Evolutionary conservation across 2,888 invertebrate genomes (phyloP), one percentile per base, ranked within the genome.

Genomic region (Nematopogon swammerdamellus): DNA sequence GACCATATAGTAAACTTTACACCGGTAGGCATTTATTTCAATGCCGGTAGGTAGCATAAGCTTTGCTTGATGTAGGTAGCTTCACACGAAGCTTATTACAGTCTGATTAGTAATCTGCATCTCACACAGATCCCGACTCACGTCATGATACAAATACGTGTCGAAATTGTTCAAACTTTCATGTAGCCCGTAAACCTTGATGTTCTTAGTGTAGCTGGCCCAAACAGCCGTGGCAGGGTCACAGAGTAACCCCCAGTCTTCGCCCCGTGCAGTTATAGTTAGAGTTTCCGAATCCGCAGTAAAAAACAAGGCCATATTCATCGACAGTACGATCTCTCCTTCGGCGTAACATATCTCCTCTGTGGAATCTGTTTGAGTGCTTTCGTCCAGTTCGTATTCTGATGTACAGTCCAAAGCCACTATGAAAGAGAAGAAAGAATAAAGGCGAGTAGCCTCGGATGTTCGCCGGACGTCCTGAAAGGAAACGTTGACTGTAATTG

Each of bases 151-250:
- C 55, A 58, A 67, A 48, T 64, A 57, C 46, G 70, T 55, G 54
- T 79, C 79, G 47, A 63, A 84, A 57, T 79, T 77, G 52, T 80
- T 79, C 8, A 64, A 47, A 44, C 62, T 58, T 5, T 63, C 59
- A 25, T 64, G 59, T 4, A 81, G 61, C 4, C 80, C 80, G 49
- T 70, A 80, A 4, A 80, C 58, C 18, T 58, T 63, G 5, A 79
- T 55, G 51, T 66, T 60, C 42, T 52, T 55, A 1, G 80, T 57
- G 2, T 45, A 52, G 14, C 58, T 59, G 1, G 64, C 56, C 62
- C 67, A 70, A 18, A 57, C 45, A 18, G 61, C 57, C 48, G 53
- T 44, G 10, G 17, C 49, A 1, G 29, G 30, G 29, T 62, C 55
- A 52, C 79, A 77, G 2, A 72, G 53, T 2, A 60, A 45, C 14